phyloP scores from a whole-genome alignment of 1,140 invertebrate species.

The Amyelois transitella region DNA sequence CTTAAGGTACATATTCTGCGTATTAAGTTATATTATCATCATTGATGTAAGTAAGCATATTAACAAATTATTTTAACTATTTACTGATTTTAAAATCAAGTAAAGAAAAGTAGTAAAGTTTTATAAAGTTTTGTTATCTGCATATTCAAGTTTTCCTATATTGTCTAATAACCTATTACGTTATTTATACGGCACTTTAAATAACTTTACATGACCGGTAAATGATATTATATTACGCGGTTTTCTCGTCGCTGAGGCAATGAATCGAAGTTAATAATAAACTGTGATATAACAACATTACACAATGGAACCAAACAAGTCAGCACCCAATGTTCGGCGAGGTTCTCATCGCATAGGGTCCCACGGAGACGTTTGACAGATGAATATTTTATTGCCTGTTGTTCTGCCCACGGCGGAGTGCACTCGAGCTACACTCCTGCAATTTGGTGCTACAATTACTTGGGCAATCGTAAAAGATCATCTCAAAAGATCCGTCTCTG shows the following conservation, averaged over 20 bases:
- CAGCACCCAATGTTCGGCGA: constrained; percentile 27
- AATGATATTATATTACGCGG: constrained; percentile 15
- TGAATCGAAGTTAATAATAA: constrained; percentile 13
- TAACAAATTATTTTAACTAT: too few relatives aligned
- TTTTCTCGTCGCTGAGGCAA: constrained; percentile 14
- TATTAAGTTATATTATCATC: too few relatives aligned
- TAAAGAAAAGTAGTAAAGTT: too few relatives aligned
- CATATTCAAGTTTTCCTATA: too few relatives aligned
- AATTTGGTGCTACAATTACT: constrained; percentile 14
- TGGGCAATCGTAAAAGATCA: constrained; percentile 2
- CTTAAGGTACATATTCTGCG: too few relatives aligned
- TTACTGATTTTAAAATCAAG: too few relatives aligned
- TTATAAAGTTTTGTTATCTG: too few relatives aligned
- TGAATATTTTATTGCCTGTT: constrained; percentile 64
- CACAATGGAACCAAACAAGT: constrained; percentile 13
- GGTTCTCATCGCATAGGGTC: constrained; percentile 42
- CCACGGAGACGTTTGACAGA: constrained; percentile 58
- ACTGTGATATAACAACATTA: constrained; percentile 14
- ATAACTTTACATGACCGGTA: constrained; percentile 2
- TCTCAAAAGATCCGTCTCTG: not conserved
- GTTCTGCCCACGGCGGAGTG: constrained; percentile 37
- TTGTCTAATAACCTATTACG: too few relatives aligned
- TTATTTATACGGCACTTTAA: too few relatives aligned
- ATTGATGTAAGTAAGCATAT: too few relatives aligned
- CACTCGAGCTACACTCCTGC: constrained; percentile 10